These are phyloP conservation scores for Taxidea taxus DNA, from an alignment of 2,113 vertebrate species.

Conservation along the genomic window DNA sequence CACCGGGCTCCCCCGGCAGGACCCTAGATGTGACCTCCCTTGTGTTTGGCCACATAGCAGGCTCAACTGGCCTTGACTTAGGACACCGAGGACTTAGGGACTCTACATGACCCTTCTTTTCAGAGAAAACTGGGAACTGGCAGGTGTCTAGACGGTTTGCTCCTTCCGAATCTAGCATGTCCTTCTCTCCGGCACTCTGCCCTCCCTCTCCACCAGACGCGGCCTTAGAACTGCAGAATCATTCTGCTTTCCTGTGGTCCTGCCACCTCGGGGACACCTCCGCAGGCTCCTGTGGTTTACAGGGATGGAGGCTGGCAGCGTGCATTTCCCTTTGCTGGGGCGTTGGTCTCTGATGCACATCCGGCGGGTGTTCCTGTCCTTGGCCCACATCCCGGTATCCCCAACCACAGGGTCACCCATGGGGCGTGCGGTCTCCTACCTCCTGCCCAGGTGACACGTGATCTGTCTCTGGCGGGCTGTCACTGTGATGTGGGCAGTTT, in stretches of 20 bases:
- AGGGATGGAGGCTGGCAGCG: rapidly evolving
- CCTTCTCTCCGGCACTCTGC: not conserved
- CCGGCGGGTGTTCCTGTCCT: not conserved
- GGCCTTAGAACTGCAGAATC: not conserved
- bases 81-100: not conserved
- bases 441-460: not conserved
- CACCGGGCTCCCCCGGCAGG: rapidly evolving
- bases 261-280: not conserved
- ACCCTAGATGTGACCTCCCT: not conserved
- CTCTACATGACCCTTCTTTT: not conserved
- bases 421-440: not conserved
- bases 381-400: not conserved
- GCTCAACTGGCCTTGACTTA: not conserved
- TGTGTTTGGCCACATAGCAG: not conserved
- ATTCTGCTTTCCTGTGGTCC: rapidly evolving
- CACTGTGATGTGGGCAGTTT: not conserved
- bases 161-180: not conserved
- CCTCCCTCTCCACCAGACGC: not conserved
- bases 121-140: not conserved
- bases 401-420: not conserved
- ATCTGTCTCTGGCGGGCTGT: not conserved
- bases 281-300: not conserved
- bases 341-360: not conserved
- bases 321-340: not conserved
- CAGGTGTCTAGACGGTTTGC: not conserved